These are phyloP conservation scores for Amitus sp. DNA, from an alignment of 2,888 invertebrate species.

Conservation along the genomic window DNA sequence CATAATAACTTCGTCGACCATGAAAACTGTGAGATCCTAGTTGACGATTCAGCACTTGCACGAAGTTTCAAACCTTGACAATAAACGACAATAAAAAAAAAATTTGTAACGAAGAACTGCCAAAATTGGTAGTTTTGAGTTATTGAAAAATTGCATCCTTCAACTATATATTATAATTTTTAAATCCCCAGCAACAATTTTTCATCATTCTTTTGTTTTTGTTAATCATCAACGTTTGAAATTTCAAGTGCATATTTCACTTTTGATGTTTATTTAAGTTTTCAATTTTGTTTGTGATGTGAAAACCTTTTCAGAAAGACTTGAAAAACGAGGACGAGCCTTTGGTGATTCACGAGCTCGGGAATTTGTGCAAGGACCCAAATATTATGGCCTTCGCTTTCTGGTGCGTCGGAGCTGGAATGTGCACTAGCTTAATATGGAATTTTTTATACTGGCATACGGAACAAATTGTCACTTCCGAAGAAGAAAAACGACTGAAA, in stretches of 20 bases:
- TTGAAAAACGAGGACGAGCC: conserved; percentile 47
- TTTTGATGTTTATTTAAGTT: too few relatives aligned
- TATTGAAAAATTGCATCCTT: conserved; percentile 24
- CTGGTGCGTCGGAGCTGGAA: conserved; percentile 84
- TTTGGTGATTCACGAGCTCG: conserved; percentile 55
- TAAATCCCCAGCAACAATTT: too few relatives aligned
- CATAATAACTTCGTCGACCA: conserved; percentile 73
- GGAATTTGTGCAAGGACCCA: conserved; percentile 51
- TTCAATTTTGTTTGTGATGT: too few relatives aligned
- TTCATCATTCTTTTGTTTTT: too few relatives aligned
- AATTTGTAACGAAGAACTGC: too few relatives aligned
- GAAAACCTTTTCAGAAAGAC: conserved; percentile 44
- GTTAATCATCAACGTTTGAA: too few relatives aligned
- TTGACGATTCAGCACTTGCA: neutral
- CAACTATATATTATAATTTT: too few relatives aligned
- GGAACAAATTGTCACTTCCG: conserved; percentile 73
- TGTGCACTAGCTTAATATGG: conserved; percentile 88
- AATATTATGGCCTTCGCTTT: conserved; percentile 76
- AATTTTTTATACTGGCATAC: conserved; percentile 88
- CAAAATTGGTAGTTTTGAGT: too few relatives aligned
- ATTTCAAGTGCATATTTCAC: too few relatives aligned
- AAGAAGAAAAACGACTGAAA: conserved; percentile 70
- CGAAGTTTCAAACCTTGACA: too few relatives aligned
- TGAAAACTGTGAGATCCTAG: conserved; percentile 65
- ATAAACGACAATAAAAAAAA: too few relatives aligned